Percentiles rank a stretch among this genome's conserved stretches.
Evolutionary conservation across 2,113 vertebrate species (phyloP).

Genomic region (Pituophis catenifer): DNA sequence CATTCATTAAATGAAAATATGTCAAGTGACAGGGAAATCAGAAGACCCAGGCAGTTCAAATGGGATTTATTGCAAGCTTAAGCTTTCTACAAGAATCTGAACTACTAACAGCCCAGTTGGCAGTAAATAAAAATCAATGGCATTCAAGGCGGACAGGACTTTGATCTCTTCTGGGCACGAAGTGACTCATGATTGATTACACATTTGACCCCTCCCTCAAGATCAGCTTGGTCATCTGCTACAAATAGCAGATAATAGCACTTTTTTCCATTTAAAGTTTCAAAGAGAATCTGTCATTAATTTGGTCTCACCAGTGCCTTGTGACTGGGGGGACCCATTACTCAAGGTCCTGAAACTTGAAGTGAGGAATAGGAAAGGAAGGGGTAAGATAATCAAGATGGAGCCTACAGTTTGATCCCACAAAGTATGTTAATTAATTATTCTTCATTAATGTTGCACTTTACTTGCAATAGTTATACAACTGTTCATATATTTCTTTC

Average conservation of each 20-base stretch:
- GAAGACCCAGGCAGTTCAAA: not conserved
- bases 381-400: not conserved
- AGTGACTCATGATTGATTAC: not conserved
- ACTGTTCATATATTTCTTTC: not conserved
- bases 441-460: not conserved
- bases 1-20: not conserved
- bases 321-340: not conserved
- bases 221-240: not conserved
- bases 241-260: not conserved
- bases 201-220: not conserved
- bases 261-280: not conserved
- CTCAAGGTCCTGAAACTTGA: not conserved
- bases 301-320: not conserved
- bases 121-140: not conserved
- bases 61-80: not conserved
- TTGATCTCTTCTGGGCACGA: not conserved
- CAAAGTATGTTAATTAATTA: not conserved
- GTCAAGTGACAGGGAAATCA: not conserved
- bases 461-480: not conserved
- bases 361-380: not conserved
- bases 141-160: not conserved
- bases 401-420: not conserved
- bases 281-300: not conserved
- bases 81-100: not conserved
- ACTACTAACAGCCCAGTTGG: not conserved